These are phyloP conservation scores for Thalassophryne amazonica DNA, from an alignment of 2,797 vertebrate genomes.

Conservation along the genomic window DNA sequence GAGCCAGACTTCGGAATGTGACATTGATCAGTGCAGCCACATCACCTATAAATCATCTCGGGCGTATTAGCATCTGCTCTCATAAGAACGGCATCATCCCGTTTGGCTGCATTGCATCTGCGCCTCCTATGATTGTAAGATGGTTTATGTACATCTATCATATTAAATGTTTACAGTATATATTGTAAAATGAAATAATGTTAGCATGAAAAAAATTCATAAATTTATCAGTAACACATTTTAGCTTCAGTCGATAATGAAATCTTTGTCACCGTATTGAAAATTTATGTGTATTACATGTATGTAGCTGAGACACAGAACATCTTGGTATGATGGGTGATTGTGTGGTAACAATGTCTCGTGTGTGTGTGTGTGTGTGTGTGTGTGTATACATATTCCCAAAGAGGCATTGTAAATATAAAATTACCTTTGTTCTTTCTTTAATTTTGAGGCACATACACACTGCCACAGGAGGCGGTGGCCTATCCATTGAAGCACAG, in stretches of 20 bases:
- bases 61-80: conserved; percentile 30
- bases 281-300: conserved; percentile 2
- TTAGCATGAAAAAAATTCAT: not conserved
- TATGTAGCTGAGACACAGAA: conserved; percentile 1
- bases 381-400: no score
- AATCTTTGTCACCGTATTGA: not conserved
- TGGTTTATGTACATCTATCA: conserved; percentile 25
- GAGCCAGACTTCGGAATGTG: conserved; percentile 20
- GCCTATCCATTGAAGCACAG: conserved; percentile 51
- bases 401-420: conserved; percentile 24
- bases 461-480: conserved; percentile 17
- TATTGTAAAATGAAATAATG: conserved; percentile 7
- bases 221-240: not conserved
- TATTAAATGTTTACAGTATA: conserved; percentile 29
- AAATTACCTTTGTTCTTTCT: conserved; percentile 30
- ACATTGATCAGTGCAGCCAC: conserved; percentile 35
- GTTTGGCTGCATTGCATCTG: conserved; percentile 4
- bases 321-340: not conserved
- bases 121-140: conserved; percentile 9
- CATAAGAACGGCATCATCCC: conserved; percentile 13
- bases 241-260: not conserved
- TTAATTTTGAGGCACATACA: conserved; percentile 24
- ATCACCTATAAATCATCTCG: conserved; percentile 32
- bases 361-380: not conserved
- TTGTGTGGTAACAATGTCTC: conserved; percentile 16